Conservation (phyloP, 2,797 vertebrate species). For the Sebastolobus altivelis region DNA sequence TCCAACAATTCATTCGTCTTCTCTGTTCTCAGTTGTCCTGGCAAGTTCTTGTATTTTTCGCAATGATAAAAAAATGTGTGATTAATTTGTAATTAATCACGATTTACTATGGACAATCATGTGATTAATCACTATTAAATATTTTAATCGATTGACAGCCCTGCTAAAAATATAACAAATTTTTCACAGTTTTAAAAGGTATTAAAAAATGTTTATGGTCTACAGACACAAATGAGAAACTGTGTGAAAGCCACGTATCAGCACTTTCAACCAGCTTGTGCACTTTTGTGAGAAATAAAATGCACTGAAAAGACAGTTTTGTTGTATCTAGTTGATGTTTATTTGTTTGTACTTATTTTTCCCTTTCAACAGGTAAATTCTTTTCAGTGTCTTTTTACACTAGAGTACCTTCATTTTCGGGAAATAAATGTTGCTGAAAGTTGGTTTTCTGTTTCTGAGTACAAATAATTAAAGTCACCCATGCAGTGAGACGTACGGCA, state of each 20-base stretch:
- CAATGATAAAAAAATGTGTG: too few relatives aligned
- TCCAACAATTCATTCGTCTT: too few relatives aligned
- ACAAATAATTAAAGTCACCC: constrained; percentile 36
- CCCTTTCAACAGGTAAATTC: not conserved
- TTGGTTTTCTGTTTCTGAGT: constrained; percentile 7
- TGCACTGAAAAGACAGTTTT: not conserved
- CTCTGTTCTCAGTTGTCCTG: too few relatives aligned
- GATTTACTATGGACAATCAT: too few relatives aligned
- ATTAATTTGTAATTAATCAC: too few relatives aligned
- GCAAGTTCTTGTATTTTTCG: too few relatives aligned
- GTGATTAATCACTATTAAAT: too few relatives aligned
- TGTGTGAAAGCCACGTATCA: not conserved
- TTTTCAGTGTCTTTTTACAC: not conserved
- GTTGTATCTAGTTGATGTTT: not conserved
- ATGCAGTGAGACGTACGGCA: constrained; percentile 23
- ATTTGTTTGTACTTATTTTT: not conserved
- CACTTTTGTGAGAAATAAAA: not conserved
- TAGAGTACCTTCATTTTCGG: not conserved
- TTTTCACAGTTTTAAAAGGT: not conserved
- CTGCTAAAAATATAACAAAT: not conserved
- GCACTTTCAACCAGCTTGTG: not conserved
- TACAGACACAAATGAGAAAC: not conserved
- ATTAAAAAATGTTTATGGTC: not conserved
- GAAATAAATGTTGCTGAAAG: not conserved
- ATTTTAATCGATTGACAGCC: too few relatives aligned